Evolutionary conservation across 2,888 invertebrate genomes (phyloP).

Genomic region (Megastigmus dorsalis): DNA sequence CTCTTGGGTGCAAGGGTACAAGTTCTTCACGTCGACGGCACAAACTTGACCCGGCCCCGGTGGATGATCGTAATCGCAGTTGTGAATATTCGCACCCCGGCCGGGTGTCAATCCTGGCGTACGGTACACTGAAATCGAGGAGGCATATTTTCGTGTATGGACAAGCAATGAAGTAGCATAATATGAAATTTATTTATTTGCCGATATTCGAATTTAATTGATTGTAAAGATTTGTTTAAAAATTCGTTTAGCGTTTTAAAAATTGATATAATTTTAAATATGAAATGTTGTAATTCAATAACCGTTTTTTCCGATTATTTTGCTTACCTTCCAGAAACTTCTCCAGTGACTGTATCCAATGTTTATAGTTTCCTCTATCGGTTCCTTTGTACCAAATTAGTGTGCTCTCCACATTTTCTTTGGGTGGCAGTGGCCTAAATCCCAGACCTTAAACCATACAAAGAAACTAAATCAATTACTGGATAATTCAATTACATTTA

Average conservation of each 20-base stretch:
- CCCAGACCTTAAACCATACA: slow-evolving; percentile 81
- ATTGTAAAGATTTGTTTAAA: too few species aligned
- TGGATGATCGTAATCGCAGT: slow-evolving; percentile 84
- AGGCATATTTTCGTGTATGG: too few species aligned
- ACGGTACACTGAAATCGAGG: slow-evolving; percentile 82
- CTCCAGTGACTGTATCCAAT: slow-evolving; percentile 86
- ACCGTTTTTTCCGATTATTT: too few species aligned
- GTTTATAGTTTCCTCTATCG: slow-evolving; percentile 83
- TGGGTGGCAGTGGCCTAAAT: slow-evolving; percentile 93
- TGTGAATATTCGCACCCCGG: slow-evolving; percentile 84
- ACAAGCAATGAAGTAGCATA: too few species aligned
- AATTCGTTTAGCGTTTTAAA: neutral
- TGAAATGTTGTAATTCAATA: too few species aligned
- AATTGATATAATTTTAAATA: too few species aligned
- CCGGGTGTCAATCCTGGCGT: slow-evolving; percentile 83
- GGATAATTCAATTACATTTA: neutral
- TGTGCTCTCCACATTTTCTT: slow-evolving; percentile 92
- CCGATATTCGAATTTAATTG: too few species aligned
- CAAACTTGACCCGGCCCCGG: slow-evolving; percentile 88
- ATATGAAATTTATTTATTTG: too few species aligned
- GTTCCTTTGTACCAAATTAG: slow-evolving; percentile 95
- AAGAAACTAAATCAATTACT: neutral
- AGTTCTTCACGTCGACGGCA: slow-evolving; percentile 87
- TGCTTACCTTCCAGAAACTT: slow-evolving; percentile 86
- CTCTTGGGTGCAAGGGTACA: slow-evolving; percentile 88